Evolutionary conservation across 2,113 vertebrate genomes (phyloP), one percentile per base, ranked within the genome.

Genomic region (Nerophis lumbriciformis): DNA sequence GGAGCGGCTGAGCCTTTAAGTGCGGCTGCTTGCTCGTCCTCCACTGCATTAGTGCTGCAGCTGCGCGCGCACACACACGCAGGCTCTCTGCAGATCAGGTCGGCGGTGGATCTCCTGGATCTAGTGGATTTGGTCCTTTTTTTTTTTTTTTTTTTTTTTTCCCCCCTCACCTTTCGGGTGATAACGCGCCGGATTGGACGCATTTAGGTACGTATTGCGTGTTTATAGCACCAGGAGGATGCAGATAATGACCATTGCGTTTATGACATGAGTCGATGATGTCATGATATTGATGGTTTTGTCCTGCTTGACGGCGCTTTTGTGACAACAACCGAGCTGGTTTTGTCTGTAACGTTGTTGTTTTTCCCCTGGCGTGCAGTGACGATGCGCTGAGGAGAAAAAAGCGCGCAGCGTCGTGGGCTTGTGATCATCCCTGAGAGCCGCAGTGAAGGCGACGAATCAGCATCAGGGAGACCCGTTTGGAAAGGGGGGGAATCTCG

Each of bases 371-470:
- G 68, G 54, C 65, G 67, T 6, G 61, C 68, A 51, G 73, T 71
- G 75, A 89, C 76, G 86, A 78, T 86, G 86, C 88, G 74, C 75
- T 88, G 87, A 89, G 80, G 63, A 79, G 68, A 61, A 49, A 49
- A 49, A 65, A 16, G 64, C 51, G 68, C 69, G 10, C 82, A 75
- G 75, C 72, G 71, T 79, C 74, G 72, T 73, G 69, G 80, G 72
- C 81, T 61, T 61, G 79, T 73, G 68, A 63, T 77, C 69, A 73
- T 76, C 78, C 80, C 73, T n/a, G 72, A 79, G 21, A 81, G 85
- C 87, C 89, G 85, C 85, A 85, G 85, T 76, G 77, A 82, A 66
- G 72, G 79, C 78, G 85, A 81, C 80, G 75, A 77, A 73, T 71
- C 79, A 16, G 38, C 74, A 58, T 7, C 72, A 76, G 75, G 47